Conservation (phyloP, 2,113 vertebrate species). For the Entomyzon cyanotis region DNA sequence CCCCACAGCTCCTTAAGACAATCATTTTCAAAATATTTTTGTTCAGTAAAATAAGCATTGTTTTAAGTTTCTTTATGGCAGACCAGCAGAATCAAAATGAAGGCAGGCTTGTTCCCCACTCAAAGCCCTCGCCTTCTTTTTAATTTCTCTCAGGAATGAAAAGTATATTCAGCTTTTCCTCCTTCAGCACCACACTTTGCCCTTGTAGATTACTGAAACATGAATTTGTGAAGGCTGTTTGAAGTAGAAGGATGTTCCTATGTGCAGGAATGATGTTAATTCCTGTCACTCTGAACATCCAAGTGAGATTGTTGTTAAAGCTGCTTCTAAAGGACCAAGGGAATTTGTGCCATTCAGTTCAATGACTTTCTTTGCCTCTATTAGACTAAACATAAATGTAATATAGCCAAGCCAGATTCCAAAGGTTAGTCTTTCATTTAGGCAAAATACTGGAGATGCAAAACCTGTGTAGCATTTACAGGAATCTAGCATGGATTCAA, state of each 20-base stretch:
- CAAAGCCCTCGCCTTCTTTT: neutral
- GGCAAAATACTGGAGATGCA: conserved; percentile 44
- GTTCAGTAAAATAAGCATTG: neutral
- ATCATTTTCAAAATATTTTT: neutral
- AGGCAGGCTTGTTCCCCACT: neutral
- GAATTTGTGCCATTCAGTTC: conserved; percentile 49
- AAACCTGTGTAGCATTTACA: conserved; percentile 47
- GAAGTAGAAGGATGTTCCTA: neutral
- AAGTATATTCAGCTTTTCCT: conserved; percentile 15
- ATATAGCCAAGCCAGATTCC: conserved; percentile 54
- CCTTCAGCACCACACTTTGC: neutral
- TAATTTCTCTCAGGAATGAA: conserved; percentile 12
- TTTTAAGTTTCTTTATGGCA: conserved; percentile 9
- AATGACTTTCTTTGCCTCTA: conserved; percentile 53
- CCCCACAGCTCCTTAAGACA: neutral
- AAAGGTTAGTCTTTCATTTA: conserved; percentile 67
- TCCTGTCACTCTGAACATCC: conserved; percentile 27
- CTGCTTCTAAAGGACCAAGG: conserved; percentile 23
- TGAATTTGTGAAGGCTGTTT: conserved; percentile 7
- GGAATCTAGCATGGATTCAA: conserved; percentile 52
- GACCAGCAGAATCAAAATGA: neutral
- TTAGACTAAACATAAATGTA: conserved; percentile 56
- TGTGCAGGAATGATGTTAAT: conserved; percentile 18
- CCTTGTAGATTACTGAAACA: neutral
- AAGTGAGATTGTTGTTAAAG: conserved; percentile 7